Percentiles rank a stretch among this genome's conserved stretches.
These are phyloP conservation scores for Tubulanus polymorphus DNA, from an alignment of 2,888 invertebrate genomes.

Conservation along the genomic window DNA sequence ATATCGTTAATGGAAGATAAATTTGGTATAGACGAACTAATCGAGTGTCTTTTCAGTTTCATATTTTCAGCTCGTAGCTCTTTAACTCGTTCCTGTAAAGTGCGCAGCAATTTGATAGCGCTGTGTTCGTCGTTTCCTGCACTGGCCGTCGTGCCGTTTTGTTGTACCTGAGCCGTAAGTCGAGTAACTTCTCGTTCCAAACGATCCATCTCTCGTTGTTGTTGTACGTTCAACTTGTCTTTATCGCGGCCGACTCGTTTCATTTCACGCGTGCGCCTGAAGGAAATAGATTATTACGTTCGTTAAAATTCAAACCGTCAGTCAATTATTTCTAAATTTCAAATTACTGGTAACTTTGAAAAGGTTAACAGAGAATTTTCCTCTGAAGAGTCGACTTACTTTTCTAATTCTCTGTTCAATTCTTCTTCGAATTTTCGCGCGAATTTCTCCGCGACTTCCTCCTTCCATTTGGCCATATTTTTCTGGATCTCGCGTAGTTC, in stretches of 20 bases:
- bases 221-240: conserved; percentile 23
- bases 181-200: conserved; percentile 36
- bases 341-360: no score
- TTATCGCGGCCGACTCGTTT: not conserved
- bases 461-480: conserved; percentile 28
- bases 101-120: conserved; percentile 19
- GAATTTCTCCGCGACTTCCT: conserved; percentile 27
- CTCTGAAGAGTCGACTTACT: no score
- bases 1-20: conserved; percentile 4
- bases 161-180: no score
- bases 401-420: conserved; percentile 28
- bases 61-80: conserved; percentile 38
- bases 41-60: conserved; percentile 15
- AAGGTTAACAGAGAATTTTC: no score
- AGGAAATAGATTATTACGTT: no score
- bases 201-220: conserved; percentile 37
- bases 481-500: conserved; percentile 29
- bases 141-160: not conserved
- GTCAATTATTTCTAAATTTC: no score
- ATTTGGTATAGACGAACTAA: conserved; percentile 13
- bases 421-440: conserved; percentile 30
- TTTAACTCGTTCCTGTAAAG: conserved; percentile 35
- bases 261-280: not conserved
- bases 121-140: conserved; percentile 22
- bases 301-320: no score